Evolutionary conservation across 2,797 vertebrate genomes (phyloP), one percentile per base, ranked within the genome.

Genomic region (Diceros bicornis): DNA sequence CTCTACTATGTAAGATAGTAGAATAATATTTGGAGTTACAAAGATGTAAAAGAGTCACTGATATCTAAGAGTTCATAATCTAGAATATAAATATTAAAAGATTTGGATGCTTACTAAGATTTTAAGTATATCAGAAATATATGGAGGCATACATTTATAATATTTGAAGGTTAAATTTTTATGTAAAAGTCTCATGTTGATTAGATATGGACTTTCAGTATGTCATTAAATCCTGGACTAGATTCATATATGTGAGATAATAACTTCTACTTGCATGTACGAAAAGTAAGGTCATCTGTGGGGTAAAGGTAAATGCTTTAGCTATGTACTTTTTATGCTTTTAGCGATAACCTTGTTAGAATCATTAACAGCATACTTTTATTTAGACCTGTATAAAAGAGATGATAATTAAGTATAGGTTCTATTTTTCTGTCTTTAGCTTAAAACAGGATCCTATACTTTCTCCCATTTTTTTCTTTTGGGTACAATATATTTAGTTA

Each of bases 41-140:
- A 66, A 61, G 6, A 74, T 68, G 7, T 77, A 50, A 83, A 69
- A 47, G 20, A 68, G 27, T 71, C 23, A 66, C 10, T 85, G 17
- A 14, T 44, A 68, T 47, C 8, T 72, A 83, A 82, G 27, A 72
- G 4, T 14, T 96, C 34, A 57, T 27, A 81, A 78, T 81, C 11
- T 78, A 59, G 62, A 89, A 64, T 34, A 71, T 62, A 89, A 91
- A 21, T 6, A 85, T 83, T 86, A 55, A 91, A 93, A 86, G 7
- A 14, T 37, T 77, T 85, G 16, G 5, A 66, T 25, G 3, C 4
- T 25, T 47, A 64, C 17, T 59, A 66, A 88, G 1, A 88, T 78
- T 95, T 89, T 69, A 87, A 79, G 0, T 25, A 44, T 74, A 64
- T 52, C 6, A n/a, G n/a, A 95, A 71, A 41, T 37, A 44, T 8